Evolutionary conservation across 2,888 invertebrate genomes (phyloP).

Genomic region (Anthophora plumipes): DNA sequence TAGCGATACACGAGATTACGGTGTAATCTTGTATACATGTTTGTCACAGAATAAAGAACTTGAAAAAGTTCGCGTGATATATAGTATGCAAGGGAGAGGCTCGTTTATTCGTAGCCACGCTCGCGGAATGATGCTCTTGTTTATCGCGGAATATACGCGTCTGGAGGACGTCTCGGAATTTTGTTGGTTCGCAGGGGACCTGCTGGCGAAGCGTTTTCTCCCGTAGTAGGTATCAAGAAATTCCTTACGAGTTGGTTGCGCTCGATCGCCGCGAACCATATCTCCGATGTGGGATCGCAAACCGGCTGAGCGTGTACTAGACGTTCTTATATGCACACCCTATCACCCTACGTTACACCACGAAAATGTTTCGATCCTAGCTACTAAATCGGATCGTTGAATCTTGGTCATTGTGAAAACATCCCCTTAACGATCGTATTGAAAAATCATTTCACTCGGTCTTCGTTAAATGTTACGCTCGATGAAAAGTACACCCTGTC

Average conservation of each 20-base stretch:
- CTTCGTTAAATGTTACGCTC: too few species aligned
- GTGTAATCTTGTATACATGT: too few species aligned
- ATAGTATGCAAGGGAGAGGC: not conserved
- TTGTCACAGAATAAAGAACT: too few species aligned
- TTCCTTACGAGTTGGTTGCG: slow-evolving; percentile 47
- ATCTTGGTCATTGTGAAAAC: slow-evolving; percentile 39
- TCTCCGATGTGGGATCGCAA: slow-evolving; percentile 40
- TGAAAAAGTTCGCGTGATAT: too few species aligned
- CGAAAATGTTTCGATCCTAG: slow-evolving; percentile 57
- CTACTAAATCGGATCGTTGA: slow-evolving; percentile 36
- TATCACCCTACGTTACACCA: slow-evolving; percentile 18
- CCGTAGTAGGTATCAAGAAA: slow-evolving; percentile 54
- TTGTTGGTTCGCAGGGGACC: slow-evolving; percentile 30
- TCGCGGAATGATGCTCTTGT: slow-evolving; percentile 16
- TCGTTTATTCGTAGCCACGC: slow-evolving; percentile 29
- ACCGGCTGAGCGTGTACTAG: slow-evolving; percentile 34
- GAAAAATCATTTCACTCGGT: too few species aligned
- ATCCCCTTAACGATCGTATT: slow-evolving; percentile 28
- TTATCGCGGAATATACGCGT: slow-evolving; percentile 43
- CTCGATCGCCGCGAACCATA: slow-evolving; percentile 39
- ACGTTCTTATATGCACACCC: slow-evolving; percentile 56
- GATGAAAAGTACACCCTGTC: too few species aligned
- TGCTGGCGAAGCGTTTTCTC: slow-evolving; percentile 54
- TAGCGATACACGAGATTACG: too few species aligned
- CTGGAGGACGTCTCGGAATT: slow-evolving; percentile 39